Percentiles rank a stretch among this genome's conserved stretches.
These are phyloP conservation scores for Pontoporia blainvillei DNA, from an alignment of 2,113 vertebrate genomes.

Conservation along the genomic window DNA sequence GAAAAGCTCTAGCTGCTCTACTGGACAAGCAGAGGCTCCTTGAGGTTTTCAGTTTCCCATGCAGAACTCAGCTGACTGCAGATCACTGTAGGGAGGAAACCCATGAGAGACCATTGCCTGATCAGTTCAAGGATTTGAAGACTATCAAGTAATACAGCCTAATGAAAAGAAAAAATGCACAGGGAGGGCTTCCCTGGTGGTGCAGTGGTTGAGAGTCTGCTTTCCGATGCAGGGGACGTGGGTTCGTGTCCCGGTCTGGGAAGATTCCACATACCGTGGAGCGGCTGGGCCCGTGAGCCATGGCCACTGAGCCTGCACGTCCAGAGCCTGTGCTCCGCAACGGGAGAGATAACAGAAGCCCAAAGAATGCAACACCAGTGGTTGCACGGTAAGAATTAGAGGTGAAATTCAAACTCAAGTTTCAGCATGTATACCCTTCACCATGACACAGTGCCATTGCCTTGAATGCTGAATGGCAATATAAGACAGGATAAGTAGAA, in stretches of 20 bases:
- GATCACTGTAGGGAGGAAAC: neutral
- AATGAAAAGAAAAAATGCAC: neutral
- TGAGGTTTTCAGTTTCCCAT: neutral
- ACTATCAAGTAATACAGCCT: neutral
- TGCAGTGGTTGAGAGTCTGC: too few relatives aligned
- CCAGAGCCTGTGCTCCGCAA: too few relatives aligned
- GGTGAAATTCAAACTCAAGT: neutral
- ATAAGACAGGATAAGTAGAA: neutral
- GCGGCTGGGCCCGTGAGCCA: too few relatives aligned
- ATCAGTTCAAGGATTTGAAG: neutral
- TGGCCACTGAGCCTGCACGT: too few relatives aligned
- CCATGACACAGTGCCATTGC: accelerated
- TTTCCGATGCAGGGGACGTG: too few relatives aligned
- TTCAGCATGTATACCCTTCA: neutral
- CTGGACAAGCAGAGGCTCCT: neutral
- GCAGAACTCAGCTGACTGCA: neutral
- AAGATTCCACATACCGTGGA: too few relatives aligned
- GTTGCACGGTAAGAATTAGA: neutral
- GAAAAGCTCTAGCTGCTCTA: neutral
- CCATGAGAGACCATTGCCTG: neutral
- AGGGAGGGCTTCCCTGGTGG: neutral
- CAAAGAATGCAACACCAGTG: neutral
- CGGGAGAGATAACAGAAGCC: neutral
- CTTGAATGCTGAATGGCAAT: neutral
- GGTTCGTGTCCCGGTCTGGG: too few relatives aligned